These are phyloP conservation scores for Corydoras maculifer DNA, from an alignment of 2,113 vertebrate species.

Conservation along the genomic window DNA sequence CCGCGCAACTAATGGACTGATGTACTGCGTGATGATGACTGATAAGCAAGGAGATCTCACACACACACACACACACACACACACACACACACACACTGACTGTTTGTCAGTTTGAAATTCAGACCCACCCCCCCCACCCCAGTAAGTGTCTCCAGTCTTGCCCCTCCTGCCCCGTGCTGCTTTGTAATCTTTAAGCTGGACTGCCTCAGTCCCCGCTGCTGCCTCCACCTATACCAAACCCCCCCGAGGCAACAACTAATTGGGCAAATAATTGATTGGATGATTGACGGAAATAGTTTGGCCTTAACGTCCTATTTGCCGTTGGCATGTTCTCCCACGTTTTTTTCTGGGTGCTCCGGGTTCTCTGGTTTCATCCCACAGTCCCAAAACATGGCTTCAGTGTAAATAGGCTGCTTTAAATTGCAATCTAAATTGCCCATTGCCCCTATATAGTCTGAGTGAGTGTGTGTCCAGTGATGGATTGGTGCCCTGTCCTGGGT, in stretches of 20 bases:
- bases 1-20: slow-evolving; percentile 34
- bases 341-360: too few relatives aligned
- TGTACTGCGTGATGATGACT: slow-evolving; percentile 19
- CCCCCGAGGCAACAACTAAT: not conserved
- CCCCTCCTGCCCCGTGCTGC: not conserved
- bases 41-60: slow-evolving; percentile 5
- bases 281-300: slow-evolving; percentile 4
- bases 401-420: too few relatives aligned
- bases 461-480: too few relatives aligned
- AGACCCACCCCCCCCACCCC: not conserved
- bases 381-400: too few relatives aligned
- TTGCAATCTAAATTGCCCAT: not conserved
- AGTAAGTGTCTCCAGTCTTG: not conserved
- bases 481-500: too few relatives aligned
- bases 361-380: too few relatives aligned
- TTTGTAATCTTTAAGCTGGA: slow-evolving; percentile 4
- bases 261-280: not conserved
- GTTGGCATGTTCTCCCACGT: not conserved
- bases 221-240: not conserved
- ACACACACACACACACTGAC: not conserved
- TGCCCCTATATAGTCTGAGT: too few relatives aligned
- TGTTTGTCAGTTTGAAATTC: slow-evolving; percentile 1
- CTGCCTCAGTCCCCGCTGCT: slow-evolving; percentile 4
- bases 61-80: slow-evolving; percentile 9
- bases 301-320: not conserved